Evolutionary conservation across 2,888 invertebrate species (phyloP).

Genomic region (Drosophila birchii): DNA sequence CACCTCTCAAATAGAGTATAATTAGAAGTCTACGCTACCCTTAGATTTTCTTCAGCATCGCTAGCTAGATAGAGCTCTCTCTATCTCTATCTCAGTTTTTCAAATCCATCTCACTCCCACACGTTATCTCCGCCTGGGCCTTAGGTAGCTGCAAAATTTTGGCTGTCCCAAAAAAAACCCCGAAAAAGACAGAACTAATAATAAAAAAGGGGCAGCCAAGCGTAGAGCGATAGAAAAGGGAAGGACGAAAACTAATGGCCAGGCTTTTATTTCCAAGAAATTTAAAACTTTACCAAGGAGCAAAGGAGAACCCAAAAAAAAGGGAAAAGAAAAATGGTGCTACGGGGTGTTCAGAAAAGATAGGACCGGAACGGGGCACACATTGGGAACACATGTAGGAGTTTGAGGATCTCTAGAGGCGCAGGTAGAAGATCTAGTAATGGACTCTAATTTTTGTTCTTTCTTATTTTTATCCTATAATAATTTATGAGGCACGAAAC

Average conservation of each 20-base stretch:
- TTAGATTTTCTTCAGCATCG: slow-evolving; percentile 54
- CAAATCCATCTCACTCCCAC: slow-evolving; percentile 21
- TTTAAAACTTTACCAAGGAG: slow-evolving; percentile 83
- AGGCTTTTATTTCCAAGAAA: slow-evolving; percentile 85
- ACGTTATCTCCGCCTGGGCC: slow-evolving; percentile 4
- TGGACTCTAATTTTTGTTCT: slow-evolving; percentile 17
- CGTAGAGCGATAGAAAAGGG: slow-evolving; percentile 52
- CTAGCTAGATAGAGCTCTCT: background rate
- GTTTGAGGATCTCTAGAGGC: slow-evolving; percentile 60
- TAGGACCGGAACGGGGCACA: slow-evolving; percentile 48
- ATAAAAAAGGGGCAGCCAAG: slow-evolving; percentile 60
- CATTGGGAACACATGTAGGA: slow-evolving; percentile 68
- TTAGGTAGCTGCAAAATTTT: slow-evolving; percentile 66
- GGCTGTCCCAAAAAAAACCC: slow-evolving; percentile 49
- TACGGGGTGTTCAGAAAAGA: slow-evolving; percentile 39
- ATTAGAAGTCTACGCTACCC: slow-evolving; percentile 42
- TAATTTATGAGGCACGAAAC: slow-evolving; percentile 31
- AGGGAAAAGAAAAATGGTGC: slow-evolving; percentile 62
- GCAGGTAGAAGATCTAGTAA: slow-evolving; percentile 48
- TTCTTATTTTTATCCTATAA: slow-evolving; percentile 23
- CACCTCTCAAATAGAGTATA: slow-evolving; percentile 3
- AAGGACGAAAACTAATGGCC: slow-evolving; percentile 78
- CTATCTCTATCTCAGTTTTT: background rate
- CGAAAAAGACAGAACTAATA: slow-evolving; percentile 40
- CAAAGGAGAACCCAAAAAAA: slow-evolving; percentile 32